Conservation (phyloP, 1,140 invertebrate species). For the Chionoecetes opilio region DNA sequence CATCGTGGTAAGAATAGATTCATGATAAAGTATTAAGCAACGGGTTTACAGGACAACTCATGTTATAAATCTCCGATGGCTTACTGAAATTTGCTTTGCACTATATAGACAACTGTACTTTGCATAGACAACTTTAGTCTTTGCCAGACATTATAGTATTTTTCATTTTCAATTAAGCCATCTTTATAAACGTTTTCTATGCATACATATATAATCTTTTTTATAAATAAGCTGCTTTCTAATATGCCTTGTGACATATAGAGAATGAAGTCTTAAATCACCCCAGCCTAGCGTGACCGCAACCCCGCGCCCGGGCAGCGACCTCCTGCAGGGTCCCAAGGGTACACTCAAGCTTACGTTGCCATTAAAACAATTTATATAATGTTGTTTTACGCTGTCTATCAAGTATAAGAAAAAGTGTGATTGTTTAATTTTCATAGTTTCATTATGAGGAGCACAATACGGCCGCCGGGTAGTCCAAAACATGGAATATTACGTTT, state of each 20-base stretch:
- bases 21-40: neutral
- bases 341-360: too few species aligned
- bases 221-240: neutral
- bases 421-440: too few species aligned
- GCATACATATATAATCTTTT: neutral
- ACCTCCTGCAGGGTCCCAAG: neutral
- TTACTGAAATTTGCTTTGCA: neutral
- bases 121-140: neutral
- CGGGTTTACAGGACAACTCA: conserved; percentile 7
- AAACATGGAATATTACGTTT: too few species aligned
- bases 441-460: too few species aligned
- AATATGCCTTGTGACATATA: neutral
- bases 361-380: too few species aligned
- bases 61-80: neutral
- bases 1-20: neutral
- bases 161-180: neutral
- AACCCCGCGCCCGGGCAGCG: neutral
- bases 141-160: neutral
- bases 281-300: neutral
- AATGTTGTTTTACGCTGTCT: neutral
- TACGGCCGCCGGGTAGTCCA: too few species aligned
- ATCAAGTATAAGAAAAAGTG: neutral
- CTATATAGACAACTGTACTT: neutral
- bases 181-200: conserved; percentile 3
- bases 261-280: neutral